Base-by-base conservation (phyloP, 2,888 invertebrate genomes). In the Troides oblongomaculatus region DNA sequence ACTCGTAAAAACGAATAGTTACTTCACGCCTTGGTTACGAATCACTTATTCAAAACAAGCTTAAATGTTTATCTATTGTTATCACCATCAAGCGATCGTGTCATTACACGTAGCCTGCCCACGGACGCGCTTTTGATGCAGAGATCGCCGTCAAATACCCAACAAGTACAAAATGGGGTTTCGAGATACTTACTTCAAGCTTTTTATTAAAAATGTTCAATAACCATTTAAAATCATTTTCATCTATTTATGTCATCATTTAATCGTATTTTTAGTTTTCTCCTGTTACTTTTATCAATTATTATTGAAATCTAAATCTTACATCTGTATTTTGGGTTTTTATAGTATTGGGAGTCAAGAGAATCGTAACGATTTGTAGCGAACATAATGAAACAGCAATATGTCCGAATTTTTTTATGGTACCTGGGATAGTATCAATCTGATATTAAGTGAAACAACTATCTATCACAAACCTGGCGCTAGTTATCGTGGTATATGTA, bases 21-120 rank as follows among this genome's bases (percentile, higher is more conserved):
- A 72, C 74, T 80, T 79, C 75, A 78, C 77, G 80, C 76, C 76
- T 75, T 75, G 78, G 76, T 71, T 76, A 75, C 73, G 74, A 76
- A 81, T 81, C 79, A 80, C 80, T 81, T 84, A 86, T 88, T 87
- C 87, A 76, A 81, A 80, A 77, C 84, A 79, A 83, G 84, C 78
- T 79, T 78, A 82, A 79, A 79, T 78, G 81, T 84, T 86, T 85
- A 89, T 89, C 86, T 89, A 83, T 85, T 86, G 85, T 88, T 88
- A 88, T 90, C 88, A 81, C 77, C 76, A 78, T 77, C 79, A 78
- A 81, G 80, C 78, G 80, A 89, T 90, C 88, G 84, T 82, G 88
- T 88, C 86, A 86, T 86, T 86, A 85, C 86, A 88, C 86, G 87
- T 88, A 85, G 77, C 75, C 85, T 81, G 81, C 87, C 87, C 85